A percentile compares a stretch with the other conserved stretches of the same genome.
These are phyloP conservation scores for Sphaeramia orbicularis DNA, from an alignment of 2,797 vertebrate genomes.

Conservation along the genomic window DNA sequence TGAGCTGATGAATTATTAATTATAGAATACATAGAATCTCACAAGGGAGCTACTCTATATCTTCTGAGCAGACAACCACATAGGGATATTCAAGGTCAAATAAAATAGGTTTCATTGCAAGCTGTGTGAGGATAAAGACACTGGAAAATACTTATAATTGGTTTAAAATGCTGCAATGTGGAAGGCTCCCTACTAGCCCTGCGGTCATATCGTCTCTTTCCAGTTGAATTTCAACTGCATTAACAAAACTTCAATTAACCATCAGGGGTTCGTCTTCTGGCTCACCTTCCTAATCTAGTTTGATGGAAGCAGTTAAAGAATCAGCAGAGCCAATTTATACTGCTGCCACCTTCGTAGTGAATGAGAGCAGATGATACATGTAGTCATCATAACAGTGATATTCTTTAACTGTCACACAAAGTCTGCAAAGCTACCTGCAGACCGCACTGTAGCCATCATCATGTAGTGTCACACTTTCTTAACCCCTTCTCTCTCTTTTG, in stretches of 20 bases:
- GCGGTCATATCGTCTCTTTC: slow-evolving; percentile 73
- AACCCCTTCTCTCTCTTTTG: slow-evolving; percentile 38
- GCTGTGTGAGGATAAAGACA: slow-evolving; percentile 74
- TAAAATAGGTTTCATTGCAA: slow-evolving; percentile 79
- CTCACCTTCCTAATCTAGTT: slow-evolving; percentile 77
- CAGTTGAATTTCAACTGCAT: slow-evolving; percentile 77
- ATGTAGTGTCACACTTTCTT: slow-evolving; percentile 48
- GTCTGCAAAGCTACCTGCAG: slow-evolving; percentile 16
- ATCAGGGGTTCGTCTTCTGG: slow-evolving; percentile 74
- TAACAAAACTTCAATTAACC: slow-evolving; percentile 85
- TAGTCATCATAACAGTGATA: slow-evolving; percentile 46
- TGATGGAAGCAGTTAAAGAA: slow-evolving; percentile 73
- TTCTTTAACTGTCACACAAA: slow-evolving; percentile 44
- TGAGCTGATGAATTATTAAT: slow-evolving; percentile 85
- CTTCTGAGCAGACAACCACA: slow-evolving; percentile 76
- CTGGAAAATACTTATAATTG: slow-evolving; percentile 82
- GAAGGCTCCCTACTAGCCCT: slow-evolving; percentile 71
- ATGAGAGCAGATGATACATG: slow-evolving; percentile 37
- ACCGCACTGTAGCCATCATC: slow-evolving; percentile 26
- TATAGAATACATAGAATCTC: slow-evolving; percentile 82
- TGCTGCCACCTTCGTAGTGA: slow-evolving; percentile 37
- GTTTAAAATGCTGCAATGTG: slow-evolving; percentile 77
- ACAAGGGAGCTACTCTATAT: slow-evolving; percentile 71
- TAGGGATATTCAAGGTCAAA: slow-evolving; percentile 84
- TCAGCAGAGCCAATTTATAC: slow-evolving; percentile 70